These are phyloP conservation scores for Sebastes ruberrimus DNA, from an alignment of 2,797 vertebrate genomes.

Conservation along the genomic window DNA sequence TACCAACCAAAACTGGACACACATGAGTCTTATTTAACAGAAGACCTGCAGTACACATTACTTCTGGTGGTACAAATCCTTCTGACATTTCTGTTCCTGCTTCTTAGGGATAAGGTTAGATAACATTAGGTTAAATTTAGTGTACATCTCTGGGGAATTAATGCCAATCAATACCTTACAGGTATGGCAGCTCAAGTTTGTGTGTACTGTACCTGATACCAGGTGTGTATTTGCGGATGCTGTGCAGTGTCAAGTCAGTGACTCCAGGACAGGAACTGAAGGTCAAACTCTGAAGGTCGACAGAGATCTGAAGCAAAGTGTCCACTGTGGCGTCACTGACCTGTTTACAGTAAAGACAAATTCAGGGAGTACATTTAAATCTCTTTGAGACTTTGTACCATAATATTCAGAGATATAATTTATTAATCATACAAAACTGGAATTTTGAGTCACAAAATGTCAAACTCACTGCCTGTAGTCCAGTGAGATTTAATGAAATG, in stretches of 20 bases:
- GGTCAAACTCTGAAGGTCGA: constrained; percentile 60
- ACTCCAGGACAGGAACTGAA: constrained; percentile 75
- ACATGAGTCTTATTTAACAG: not conserved
- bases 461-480: constrained; percentile 62
- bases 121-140: not conserved
- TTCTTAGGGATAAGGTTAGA: not conserved
- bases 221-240: constrained; percentile 65
- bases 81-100: not conserved
- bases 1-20: not conserved
- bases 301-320: constrained; percentile 62
- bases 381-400: not conserved
- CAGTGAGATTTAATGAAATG: constrained; percentile 70
- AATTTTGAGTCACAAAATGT: not conserved
- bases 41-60: not conserved
- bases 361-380: not conserved
- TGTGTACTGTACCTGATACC: constrained; percentile 51
- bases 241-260: constrained; percentile 67
- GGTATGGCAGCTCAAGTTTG: not conserved
- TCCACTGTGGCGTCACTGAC: constrained; percentile 59
- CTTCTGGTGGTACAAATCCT: not conserved
- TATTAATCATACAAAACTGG: not conserved
- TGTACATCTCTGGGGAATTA: not conserved
- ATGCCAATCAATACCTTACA: not conserved
- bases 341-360: constrained; percentile 25
- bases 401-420: not conserved